Percentiles rank a stretch among this genome's conserved stretches.
Conservation (phyloP, 2,113 vertebrate genomes). For the Solea senegalensis region DNA sequence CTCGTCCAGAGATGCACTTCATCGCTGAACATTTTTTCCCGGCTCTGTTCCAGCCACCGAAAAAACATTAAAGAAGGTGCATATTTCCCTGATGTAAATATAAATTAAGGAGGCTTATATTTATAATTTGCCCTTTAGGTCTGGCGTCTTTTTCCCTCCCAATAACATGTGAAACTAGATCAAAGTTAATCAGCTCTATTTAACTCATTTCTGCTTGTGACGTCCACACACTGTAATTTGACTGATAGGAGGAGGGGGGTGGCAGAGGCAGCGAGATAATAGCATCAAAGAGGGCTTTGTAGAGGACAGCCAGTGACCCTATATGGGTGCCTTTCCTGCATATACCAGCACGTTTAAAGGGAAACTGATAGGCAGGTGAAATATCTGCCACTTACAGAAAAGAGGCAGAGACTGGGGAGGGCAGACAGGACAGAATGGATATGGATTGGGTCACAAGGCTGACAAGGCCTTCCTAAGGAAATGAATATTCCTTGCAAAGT, state of each 20-base stretch:
- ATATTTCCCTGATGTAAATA: conserved; percentile 47
- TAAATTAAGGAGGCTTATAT: conserved; percentile 41
- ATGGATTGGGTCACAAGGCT: conserved; percentile 84
- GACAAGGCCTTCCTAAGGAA: conserved; percentile 81
- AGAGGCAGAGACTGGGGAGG: conserved; percentile 75
- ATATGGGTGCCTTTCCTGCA: conserved; percentile 83
- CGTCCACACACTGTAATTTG: conserved; percentile 74
- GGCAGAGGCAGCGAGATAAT: conserved; percentile 65
- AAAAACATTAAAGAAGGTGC: conserved; percentile 38
- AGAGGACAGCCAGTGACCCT: conserved; percentile 81
- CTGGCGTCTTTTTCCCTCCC: conserved; percentile 39
- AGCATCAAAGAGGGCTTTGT: conserved; percentile 67
- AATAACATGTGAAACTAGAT: conserved; percentile 57
- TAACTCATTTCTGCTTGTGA: conserved; percentile 60
- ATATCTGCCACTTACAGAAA: conserved; percentile 83
- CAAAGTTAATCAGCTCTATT: conserved; percentile 63
- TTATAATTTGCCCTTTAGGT: conserved; percentile 43
- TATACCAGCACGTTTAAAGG: conserved; percentile 82
- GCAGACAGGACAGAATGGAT: conserved; percentile 80
- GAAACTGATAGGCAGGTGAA: conserved; percentile 83
- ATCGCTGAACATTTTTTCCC: conserved; percentile 29
- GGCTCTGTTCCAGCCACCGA: conserved; percentile 25
- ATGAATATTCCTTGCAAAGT: conserved; percentile 83
- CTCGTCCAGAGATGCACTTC: background rate
- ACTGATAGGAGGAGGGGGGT: conserved; percentile 64